These are phyloP conservation scores for Phyllotreta striolata DNA, from an alignment of 2,888 invertebrate genomes.

Conservation along the genomic window DNA sequence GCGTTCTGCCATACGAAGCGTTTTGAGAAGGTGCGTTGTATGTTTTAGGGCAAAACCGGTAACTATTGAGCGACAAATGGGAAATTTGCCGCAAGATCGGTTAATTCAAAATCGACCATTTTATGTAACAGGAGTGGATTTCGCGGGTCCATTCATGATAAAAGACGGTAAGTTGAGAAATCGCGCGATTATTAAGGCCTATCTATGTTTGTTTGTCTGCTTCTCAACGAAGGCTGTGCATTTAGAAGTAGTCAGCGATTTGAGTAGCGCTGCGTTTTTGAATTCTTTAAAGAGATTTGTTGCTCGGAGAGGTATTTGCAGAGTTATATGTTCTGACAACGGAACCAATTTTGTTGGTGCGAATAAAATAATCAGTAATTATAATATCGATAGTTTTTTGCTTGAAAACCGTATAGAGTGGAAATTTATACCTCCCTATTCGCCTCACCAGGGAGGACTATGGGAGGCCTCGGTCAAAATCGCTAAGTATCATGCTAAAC, in stretches of 20 bases:
- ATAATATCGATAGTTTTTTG: not conserved
- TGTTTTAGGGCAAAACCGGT: no score
- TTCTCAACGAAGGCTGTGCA: conserved; percentile 26
- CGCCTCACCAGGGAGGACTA: conserved; percentile 6
- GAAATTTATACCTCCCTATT: conserved; percentile 1
- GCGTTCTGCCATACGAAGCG: no score
- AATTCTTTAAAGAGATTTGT: conserved; percentile 26
- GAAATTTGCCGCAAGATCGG: conserved; percentile 8
- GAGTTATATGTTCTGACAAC: conserved; percentile 27
- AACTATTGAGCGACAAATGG: conserved; percentile 6
- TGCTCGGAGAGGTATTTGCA: conserved; percentile 28
- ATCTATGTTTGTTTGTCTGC: conserved; percentile 25
- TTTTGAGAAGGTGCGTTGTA: no score
- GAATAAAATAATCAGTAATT: not conserved
- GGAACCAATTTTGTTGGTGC: conserved; percentile 22
- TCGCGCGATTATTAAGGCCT: conserved; percentile 1
- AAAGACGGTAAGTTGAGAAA: conserved; percentile 13
- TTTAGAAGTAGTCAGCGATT: conserved; percentile 24
- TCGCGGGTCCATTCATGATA: conserved; percentile 24
- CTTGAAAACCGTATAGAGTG: not conserved
- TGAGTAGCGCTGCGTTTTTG: conserved; percentile 22
- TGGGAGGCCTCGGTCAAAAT: conserved; percentile 18
- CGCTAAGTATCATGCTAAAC: conserved; percentile 22
- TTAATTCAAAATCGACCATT: conserved; percentile 6
- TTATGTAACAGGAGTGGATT: conserved; percentile 21